Conservation (phyloP, 1,140 invertebrate genomes). For the Procambarus clarkii region DNA sequence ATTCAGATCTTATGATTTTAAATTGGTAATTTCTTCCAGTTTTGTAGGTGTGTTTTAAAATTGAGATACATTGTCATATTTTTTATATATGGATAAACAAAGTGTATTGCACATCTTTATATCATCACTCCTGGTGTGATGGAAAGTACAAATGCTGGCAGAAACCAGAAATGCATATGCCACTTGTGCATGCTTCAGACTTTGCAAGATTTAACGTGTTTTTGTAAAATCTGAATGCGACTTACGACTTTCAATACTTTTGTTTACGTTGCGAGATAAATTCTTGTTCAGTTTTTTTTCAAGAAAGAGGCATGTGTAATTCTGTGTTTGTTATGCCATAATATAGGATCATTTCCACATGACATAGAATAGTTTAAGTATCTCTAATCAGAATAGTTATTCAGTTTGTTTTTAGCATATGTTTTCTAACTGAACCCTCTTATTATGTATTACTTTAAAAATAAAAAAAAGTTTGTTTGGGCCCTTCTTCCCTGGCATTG, state of each 20-base stretch:
- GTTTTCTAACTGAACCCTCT: not conserved
- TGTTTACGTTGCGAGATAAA: not conserved
- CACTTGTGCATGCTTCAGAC: not conserved
- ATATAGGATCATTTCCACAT: constrained; percentile 7
- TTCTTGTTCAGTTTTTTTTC: not conserved
- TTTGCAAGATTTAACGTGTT: not conserved
- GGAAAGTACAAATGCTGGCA: constrained; percentile 1
- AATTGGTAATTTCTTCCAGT: not conserved
- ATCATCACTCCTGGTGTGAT: not conserved
- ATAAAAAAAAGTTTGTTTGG: not conserved
- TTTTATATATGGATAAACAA: not conserved
- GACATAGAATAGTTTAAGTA: constrained; percentile 15
- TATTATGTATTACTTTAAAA: not conserved
- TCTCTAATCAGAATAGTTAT: not conserved
- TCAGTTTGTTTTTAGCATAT: not conserved
- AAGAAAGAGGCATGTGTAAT: constrained; percentile 8
- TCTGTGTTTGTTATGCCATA: not conserved
- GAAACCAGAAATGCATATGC: not conserved
- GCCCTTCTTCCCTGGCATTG: constrained; percentile 1
- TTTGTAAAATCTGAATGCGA: not conserved
- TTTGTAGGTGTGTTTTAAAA: not conserved
- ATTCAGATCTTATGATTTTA: not conserved
- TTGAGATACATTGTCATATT: not conserved
- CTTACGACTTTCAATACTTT: not conserved
- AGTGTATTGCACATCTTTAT: not conserved